phyloP scores from a whole-genome alignment of 2,888 invertebrate species.

The Amphipyra tragopoginis region DNA sequence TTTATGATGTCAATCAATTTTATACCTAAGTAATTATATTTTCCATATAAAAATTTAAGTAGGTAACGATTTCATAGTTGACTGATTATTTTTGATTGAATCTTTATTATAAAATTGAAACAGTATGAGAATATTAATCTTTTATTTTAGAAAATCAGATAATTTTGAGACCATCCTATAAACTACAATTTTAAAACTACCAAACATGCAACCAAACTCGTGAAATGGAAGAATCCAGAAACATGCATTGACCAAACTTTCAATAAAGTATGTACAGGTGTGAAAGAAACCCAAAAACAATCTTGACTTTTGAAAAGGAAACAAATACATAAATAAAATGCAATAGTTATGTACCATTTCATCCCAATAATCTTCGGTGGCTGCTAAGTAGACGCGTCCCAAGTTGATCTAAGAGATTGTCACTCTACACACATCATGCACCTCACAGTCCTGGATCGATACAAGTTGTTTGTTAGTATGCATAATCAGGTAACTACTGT shows the following conservation, averaged over 20 bases:
- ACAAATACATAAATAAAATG: constrained; percentile 64
- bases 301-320: constrained; percentile 23
- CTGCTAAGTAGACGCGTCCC: constrained; percentile 70
- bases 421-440: constrained; percentile 85
- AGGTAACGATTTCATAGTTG: constrained; percentile 13
- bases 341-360: constrained; percentile 84
- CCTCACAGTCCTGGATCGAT: constrained; percentile 86
- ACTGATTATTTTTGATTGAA: constrained; percentile 8
- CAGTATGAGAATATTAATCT: background rate
- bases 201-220: constrained; percentile 57
- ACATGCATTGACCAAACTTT: constrained; percentile 44
- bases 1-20: background rate
- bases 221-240: constrained; percentile 39
- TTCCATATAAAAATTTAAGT: constrained; percentile 6
- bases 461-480: constrained; percentile 84
- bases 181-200: constrained; percentile 31
- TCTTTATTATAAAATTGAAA: background rate
- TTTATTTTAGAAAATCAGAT: constrained; percentile 5
- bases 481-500: constrained; percentile 57
- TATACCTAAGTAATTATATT: background rate
- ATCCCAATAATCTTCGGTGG: constrained; percentile 84
- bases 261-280: constrained; percentile 21
- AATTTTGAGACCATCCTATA: constrained; percentile 23
- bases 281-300: constrained; percentile 29
- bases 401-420: constrained; percentile 73